Base-by-base conservation (phyloP, 1,140 invertebrate genomes). In the Campoletis sonorensis region DNA sequence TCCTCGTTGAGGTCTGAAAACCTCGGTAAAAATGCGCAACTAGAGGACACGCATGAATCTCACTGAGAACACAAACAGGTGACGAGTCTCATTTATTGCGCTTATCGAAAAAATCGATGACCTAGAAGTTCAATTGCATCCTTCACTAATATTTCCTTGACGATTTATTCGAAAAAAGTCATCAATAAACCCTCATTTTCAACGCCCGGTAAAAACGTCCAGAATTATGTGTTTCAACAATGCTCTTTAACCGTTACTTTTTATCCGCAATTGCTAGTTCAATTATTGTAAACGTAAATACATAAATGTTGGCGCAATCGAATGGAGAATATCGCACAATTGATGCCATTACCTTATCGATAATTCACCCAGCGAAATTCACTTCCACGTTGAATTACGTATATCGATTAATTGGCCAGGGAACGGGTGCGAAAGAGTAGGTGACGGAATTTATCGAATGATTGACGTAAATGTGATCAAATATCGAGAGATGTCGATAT, bases 1-100 rank as follows among this genome's bases (percentile, higher is more conserved):
- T 58, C n/a, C 40, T n/a, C 18, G 75, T 61, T 77, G 75, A 64
- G 54, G 75, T 77, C 75, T 64, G 64, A 64, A 77, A 54, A 26
- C 16, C 54, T 64, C 54, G 54, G 58, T 10, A 33, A 45, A 33
- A 37, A 26, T 26, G 16, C n/a, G 2, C 54, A 58, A 54, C 51
- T 16, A 15, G 4, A 21, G 4, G 51, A 4, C 51, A 54, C 15
- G 15, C 51, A 21, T 18, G 51, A 21, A 54, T 54, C 4, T 16
- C n/a, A 54, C 15, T 18, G n/a, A 16, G 51, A 54, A n/a, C n/a
- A 54, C 37, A 37, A 37, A 37, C 37, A 10, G 4, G 10, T 37
- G 4, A 37, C 37, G 37, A 37, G 4, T 37, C 4, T 37, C 10
- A 4, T 37, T 4, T 16, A 7, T 54, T 7, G 15, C 16, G n/a